Evolutionary conservation across 2,888 invertebrate genomes (phyloP).

Genomic region (Ptilodon capucinus): DNA sequence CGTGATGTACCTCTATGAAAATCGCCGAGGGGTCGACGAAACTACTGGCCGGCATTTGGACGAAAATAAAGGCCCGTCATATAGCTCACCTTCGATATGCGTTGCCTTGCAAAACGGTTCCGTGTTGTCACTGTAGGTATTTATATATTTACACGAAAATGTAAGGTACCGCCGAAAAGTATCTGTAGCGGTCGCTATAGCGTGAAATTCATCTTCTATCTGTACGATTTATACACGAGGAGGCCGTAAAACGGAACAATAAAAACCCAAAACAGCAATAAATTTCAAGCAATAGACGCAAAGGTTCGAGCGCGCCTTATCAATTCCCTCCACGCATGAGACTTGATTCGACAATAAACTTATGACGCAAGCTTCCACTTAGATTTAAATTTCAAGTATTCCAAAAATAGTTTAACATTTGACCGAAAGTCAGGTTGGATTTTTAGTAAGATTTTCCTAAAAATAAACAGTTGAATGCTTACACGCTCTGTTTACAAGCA

Average conservation of each 20-base stretch:
- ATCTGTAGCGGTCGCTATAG: slow-evolving; percentile 71
- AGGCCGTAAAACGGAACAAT: slow-evolving; percentile 84
- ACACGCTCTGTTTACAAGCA: slow-evolving; percentile 74
- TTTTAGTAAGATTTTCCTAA: slow-evolving; percentile 31
- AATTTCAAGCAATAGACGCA: slow-evolving; percentile 82
- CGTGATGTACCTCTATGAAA: slow-evolving; percentile 72
- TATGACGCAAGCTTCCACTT: slow-evolving; percentile 65
- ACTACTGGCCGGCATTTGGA: slow-evolving; percentile 48
- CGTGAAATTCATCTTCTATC: slow-evolving; percentile 80
- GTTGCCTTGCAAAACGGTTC: slow-evolving; percentile 25
- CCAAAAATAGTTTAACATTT: slow-evolving; percentile 23
- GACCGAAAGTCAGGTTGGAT: slow-evolving; percentile 15
- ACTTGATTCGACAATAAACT: slow-evolving; percentile 75
- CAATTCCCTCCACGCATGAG: slow-evolving; percentile 78
- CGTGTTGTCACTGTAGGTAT: slow-evolving; percentile 31
- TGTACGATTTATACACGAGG: slow-evolving; percentile 79
- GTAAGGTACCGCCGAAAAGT: slow-evolving; percentile 57
- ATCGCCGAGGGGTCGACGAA: slow-evolving; percentile 52
- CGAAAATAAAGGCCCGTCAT: slow-evolving; percentile 41
- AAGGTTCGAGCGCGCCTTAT: slow-evolving; percentile 81
- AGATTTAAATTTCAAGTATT: slow-evolving; percentile 20
- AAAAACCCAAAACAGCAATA: slow-evolving; percentile 84
- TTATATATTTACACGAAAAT: slow-evolving; percentile 47
- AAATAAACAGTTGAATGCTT: slow-evolving; percentile 37
- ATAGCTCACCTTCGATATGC: slow-evolving; percentile 31